A percentile compares a stretch with the other conserved stretches of the same genome.
phyloP scores from a whole-genome alignment of 2,113 vertebrate species.

The Archocentrus centrarchus region DNA sequence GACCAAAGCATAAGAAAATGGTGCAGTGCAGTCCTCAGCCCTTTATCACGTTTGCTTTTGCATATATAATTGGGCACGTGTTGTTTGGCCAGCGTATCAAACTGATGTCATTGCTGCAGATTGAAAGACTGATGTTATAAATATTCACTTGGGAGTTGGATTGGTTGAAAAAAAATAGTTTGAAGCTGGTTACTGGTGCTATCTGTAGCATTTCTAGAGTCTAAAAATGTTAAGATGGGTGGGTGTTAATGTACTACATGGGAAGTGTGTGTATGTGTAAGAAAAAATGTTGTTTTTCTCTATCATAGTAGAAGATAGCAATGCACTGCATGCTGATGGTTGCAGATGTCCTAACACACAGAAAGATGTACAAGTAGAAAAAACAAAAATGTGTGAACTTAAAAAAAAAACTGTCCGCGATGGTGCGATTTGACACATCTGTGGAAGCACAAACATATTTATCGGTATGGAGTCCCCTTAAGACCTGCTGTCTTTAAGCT shows the following conservation, averaged over 20 bases:
- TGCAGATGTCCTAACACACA: background rate
- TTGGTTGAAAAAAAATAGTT: background rate
- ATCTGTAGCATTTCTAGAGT: background rate
- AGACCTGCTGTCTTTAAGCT: background rate
- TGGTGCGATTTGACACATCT: too few relatives aligned
- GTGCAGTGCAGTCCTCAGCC: slow-evolving; percentile 31
- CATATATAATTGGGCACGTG: background rate
- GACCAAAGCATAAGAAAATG: slow-evolving; percentile 35
- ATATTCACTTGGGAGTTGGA: background rate
- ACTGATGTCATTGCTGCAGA: background rate
- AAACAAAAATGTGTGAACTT: too few relatives aligned
- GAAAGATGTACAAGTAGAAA: background rate
- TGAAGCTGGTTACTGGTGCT: background rate
- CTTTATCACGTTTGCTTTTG: background rate
- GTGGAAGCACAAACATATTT: background rate
- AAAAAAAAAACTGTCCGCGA: too few relatives aligned
- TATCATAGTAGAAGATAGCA: background rate
- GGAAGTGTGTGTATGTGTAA: background rate
- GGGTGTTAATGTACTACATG: background rate
- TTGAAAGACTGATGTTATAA: background rate
- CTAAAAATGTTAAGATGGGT: fast-evolving
- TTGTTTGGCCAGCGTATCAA: background rate
- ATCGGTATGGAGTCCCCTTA: fast-evolving
- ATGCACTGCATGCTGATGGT: background rate
- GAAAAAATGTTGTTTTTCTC: background rate